A percentile compares a stretch with the other conserved stretches of the same genome.
phyloP scores from a whole-genome alignment of 2,888 invertebrate genomes.

The Euphydryas editha region DNA sequence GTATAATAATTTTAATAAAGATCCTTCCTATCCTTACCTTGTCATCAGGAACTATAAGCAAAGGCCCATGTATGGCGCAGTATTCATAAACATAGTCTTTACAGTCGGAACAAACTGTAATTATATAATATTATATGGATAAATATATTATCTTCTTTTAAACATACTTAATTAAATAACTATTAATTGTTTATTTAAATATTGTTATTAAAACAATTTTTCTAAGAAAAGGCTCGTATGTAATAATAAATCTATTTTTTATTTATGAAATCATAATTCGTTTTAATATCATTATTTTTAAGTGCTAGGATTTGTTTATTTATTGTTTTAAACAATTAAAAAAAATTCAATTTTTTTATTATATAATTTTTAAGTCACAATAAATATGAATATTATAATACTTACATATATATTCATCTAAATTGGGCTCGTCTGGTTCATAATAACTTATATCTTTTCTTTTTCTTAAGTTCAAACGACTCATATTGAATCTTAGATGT shows the following conservation, averaged over 20 bases:
- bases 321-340: not conserved
- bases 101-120: constrained; percentile 25
- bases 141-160: not conserved
- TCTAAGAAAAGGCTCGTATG: no score
- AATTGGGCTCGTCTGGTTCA: constrained; percentile 54
- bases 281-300: no score
- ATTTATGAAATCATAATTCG: no score
- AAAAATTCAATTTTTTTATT: not conserved
- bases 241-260: no score
- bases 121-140: no score
- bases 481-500: constrained; percentile 33
- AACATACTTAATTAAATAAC: not conserved
- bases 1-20: no score
- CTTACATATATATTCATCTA: constrained; percentile 57
- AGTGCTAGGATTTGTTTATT: no score
- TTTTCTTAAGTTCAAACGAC: constrained; percentile 37
- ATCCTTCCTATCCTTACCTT: no score
- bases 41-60: constrained; percentile 12
- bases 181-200: no score
- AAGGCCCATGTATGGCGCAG: constrained; percentile 14
- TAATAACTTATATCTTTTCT: constrained; percentile 51
- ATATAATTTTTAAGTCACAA: not conserved
- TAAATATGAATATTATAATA: not conserved
- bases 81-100: constrained; percentile 28
- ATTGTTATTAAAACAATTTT: not conserved